phyloP scores from a whole-genome alignment of 2,888 invertebrate species.

The Epirrhoe alternata region DNA sequence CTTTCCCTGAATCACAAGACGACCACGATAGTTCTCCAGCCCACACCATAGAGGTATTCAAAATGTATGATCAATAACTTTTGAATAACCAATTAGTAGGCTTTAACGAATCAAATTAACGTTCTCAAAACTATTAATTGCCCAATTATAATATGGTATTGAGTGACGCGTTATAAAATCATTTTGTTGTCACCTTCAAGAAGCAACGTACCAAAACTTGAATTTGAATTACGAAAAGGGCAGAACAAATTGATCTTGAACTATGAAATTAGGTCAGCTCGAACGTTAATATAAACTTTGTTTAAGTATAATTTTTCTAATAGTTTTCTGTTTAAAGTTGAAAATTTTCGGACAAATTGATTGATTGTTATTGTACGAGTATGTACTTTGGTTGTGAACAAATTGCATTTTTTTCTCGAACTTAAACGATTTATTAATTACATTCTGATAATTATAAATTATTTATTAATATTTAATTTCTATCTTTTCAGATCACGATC shows the following conservation, averaged over 20 bases:
- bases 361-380: too few relatives aligned
- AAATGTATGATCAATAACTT: neutral
- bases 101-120: neutral
- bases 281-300: too few relatives aligned
- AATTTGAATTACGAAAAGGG: neutral
- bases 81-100: neutral
- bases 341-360: too few relatives aligned
- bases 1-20: neutral
- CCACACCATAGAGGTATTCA: neutral
- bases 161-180: slow-evolving; percentile 4
- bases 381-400: too few relatives aligned
- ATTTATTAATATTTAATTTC: slow-evolving; percentile 5
- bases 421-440: neutral
- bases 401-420: too few relatives aligned
- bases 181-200: slow-evolving; percentile 33
- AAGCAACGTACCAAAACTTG: neutral
- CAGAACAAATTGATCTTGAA: neutral
- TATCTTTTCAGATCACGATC: slow-evolving; percentile 18
- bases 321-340: too few relatives aligned
- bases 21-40: too few relatives aligned
- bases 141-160: neutral
- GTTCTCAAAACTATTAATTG: neutral
- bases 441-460: neutral
- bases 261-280: too few relatives aligned
- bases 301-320: too few relatives aligned